Percentiles rank a stretch among this genome's conserved stretches.
These are phyloP conservation scores for Caenorhabditis brenneri DNA, from an alignment of 1,140 invertebrate genomes.

Conservation along the genomic window DNA sequence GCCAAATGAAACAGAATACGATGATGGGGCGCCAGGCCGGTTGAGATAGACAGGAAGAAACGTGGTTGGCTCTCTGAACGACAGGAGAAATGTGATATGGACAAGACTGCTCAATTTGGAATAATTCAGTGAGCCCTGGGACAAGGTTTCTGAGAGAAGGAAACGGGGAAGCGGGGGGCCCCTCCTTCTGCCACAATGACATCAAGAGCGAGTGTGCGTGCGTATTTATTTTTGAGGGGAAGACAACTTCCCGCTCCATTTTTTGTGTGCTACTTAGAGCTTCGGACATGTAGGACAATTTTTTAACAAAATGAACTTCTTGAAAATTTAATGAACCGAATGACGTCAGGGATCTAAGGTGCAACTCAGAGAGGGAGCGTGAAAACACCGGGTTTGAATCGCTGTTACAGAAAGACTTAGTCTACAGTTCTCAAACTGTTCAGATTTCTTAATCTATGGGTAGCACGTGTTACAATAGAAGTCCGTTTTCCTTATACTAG, in stretches of 20 bases:
- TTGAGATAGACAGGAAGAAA: constrained; percentile 31
- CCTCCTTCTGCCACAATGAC: constrained; percentile 2
- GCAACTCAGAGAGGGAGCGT: no score
- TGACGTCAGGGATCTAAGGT: no score
- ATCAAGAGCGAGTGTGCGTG: not conserved
- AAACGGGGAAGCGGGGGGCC: no score
- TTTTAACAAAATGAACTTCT: not conserved
- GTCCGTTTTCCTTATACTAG: no score
- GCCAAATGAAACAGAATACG: constrained; percentile 34
- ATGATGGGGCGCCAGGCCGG: not conserved
- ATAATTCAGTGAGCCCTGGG: constrained; percentile 31
- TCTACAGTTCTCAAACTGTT: no score
- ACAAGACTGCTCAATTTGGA: constrained; percentile 34
- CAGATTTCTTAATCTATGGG: no score
- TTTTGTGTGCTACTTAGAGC: not conserved
- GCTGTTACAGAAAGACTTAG: no score
- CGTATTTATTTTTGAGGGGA: not conserved
- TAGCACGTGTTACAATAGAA: not conserved
- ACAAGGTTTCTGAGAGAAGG: not conserved
- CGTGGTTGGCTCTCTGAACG: constrained; percentile 33
- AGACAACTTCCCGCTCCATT: not conserved
- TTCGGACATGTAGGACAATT: not conserved
- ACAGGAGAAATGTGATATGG: constrained; percentile 40
- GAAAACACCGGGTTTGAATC: no score
- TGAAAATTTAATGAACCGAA: not conserved